These are phyloP conservation scores for Escarpia spicata DNA, from an alignment of 2,888 invertebrate species.

Conservation along the genomic window DNA sequence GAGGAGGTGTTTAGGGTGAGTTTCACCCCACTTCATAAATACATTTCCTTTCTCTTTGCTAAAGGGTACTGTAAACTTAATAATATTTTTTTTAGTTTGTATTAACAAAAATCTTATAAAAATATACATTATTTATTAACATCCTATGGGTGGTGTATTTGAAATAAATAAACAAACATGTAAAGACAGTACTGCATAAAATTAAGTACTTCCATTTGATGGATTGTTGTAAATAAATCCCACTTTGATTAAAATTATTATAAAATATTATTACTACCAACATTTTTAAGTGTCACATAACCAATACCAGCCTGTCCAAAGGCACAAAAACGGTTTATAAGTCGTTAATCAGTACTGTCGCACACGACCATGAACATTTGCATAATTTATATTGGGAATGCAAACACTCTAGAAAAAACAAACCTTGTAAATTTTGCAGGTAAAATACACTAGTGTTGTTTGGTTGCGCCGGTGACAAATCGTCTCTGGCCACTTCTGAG, in stretches of 20 bases:
- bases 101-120: too few relatives aligned
- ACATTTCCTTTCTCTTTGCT: not conserved
- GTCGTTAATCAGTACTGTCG: not conserved
- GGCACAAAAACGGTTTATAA: not conserved
- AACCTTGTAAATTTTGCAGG: not conserved
- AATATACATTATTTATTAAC: too few relatives aligned
- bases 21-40: not conserved
- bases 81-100: not conserved
- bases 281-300: too few relatives aligned
- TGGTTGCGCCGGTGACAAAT: not conserved
- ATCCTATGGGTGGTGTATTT: too few relatives aligned
- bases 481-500: not conserved
- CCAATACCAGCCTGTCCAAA: not conserved
- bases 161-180: too few relatives aligned
- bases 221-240: too few relatives aligned
- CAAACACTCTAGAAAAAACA: not conserved
- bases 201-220: too few relatives aligned
- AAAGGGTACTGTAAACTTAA: not conserved
- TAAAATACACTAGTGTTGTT: not conserved
- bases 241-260: too few relatives aligned
- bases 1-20: constrained; percentile 16
- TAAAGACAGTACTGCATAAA: too few relatives aligned
- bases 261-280: too few relatives aligned
- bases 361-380: not conserved
- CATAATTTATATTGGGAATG: not conserved